A percentile compares a stretch with the other conserved stretches of the same genome.
phyloP scores from a whole-genome alignment of 2,888 invertebrate genomes.

The Cryptocephalus moraei region DNA sequence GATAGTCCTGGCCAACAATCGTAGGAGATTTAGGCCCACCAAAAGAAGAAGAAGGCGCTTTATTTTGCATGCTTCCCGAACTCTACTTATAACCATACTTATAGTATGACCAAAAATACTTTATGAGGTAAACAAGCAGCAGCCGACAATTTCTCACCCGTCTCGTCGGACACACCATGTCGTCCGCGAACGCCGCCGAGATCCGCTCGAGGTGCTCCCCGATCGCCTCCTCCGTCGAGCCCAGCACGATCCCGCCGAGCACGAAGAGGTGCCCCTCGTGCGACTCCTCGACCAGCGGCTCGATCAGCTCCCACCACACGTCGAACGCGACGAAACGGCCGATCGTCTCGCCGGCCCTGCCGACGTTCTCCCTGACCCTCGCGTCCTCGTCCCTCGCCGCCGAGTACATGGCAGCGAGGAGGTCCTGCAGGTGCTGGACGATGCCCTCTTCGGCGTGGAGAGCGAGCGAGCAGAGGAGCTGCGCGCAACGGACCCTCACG shows the following conservation, averaged over 20 bases:
- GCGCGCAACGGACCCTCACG: slow-evolving; percentile 59
- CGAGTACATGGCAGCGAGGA: slow-evolving; percentile 46
- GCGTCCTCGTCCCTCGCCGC: slow-evolving; percentile 51
- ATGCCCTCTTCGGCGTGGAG: slow-evolving; percentile 64
- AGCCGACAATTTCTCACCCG: slow-evolving; percentile 41
- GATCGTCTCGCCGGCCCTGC: slow-evolving; percentile 58
- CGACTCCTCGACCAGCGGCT: slow-evolving; percentile 50
- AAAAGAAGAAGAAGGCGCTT: too few relatives aligned
- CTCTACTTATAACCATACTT: too few relatives aligned
- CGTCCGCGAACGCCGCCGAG: slow-evolving; percentile 46
- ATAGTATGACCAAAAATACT: too few relatives aligned
- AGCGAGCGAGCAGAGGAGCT: slow-evolving; percentile 61
- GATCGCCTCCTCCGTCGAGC: slow-evolving; percentile 43
- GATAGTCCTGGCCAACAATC: too few relatives aligned
- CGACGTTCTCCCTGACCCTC: slow-evolving; percentile 19
- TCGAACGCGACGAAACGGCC: slow-evolving; percentile 61
- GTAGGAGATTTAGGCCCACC: too few relatives aligned
- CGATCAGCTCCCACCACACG: slow-evolving; percentile 58
- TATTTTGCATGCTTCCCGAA: too few relatives aligned
- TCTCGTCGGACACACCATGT: slow-evolving; percentile 49
- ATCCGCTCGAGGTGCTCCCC: slow-evolving; percentile 45
- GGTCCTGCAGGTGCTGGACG: slow-evolving; percentile 55
- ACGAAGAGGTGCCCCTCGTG: slow-evolving; percentile 47
- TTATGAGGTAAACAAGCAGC: too few relatives aligned
- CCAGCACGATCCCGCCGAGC: slow-evolving; percentile 50